Percentiles rank a stretch among this genome's conserved stretches.
These are phyloP conservation scores for Azemiops feae DNA, from an alignment of 2,113 vertebrate species.

Conservation along the genomic window DNA sequence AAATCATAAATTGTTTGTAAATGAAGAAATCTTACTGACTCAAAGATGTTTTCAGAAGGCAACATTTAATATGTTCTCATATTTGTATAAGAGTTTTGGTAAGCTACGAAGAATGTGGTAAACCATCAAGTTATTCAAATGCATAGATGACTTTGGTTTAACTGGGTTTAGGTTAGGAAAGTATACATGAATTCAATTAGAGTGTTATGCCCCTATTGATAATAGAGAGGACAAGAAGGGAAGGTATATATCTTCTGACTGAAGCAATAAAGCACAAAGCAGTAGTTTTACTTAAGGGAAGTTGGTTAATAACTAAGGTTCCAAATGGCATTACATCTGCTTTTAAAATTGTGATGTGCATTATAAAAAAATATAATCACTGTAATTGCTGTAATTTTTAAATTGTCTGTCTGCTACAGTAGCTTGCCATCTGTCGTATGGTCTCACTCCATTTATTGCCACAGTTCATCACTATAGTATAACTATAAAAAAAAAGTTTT, in stretches of 20 bases:
- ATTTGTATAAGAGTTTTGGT: background rate
- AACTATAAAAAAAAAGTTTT: background rate
- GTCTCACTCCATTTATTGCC: background rate
- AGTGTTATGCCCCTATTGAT: background rate
- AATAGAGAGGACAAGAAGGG: background rate
- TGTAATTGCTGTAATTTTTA: background rate
- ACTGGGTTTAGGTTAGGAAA: background rate
- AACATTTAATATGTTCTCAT: background rate
- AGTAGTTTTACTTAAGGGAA: background rate
- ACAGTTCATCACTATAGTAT: background rate
- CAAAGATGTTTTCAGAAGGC: background rate
- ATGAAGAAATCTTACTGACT: background rate
- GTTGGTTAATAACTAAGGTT: background rate
- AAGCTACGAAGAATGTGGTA: background rate
- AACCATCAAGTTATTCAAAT: background rate
- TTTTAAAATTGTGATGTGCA: accelerated
- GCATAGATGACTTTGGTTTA: background rate
- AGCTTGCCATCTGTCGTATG: background rate
- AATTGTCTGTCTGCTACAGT: background rate
- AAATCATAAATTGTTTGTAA: background rate
- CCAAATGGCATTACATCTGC: background rate
- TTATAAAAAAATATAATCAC: accelerated
- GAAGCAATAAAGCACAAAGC: background rate
- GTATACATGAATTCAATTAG: background rate
- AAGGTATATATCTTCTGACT: background rate